phyloP scores from a whole-genome alignment of 2,797 vertebrate species.

The Helostoma temminkii region DNA sequence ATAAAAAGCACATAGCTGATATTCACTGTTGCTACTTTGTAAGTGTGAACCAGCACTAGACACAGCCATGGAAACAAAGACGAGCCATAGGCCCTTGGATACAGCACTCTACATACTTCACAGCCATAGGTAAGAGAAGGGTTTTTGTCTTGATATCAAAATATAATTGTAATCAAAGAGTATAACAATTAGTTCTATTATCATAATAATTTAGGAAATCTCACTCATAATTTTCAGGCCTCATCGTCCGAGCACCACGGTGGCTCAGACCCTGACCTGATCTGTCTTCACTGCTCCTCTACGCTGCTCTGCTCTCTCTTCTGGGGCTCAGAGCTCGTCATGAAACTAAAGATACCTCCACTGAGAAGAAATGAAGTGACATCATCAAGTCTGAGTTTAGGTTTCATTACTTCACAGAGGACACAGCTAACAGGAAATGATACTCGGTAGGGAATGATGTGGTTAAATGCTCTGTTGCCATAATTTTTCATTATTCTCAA shows the following conservation, averaged over 20 bases:
- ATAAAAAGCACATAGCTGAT: too few relatives aligned
- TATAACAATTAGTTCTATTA: constrained; percentile 11
- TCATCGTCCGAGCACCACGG: background rate
- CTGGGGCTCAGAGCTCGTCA: background rate
- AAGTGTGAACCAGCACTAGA: too few relatives aligned
- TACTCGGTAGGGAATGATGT: background rate
- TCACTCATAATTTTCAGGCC: constrained; percentile 2
- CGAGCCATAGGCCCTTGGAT: too few relatives aligned
- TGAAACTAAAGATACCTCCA: background rate
- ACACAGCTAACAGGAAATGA: background rate
- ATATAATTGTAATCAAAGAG: background rate
- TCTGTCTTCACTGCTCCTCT: background rate
- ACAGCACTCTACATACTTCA: too few relatives aligned
- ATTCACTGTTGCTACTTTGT: too few relatives aligned
- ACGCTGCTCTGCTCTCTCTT: constrained; percentile 4
- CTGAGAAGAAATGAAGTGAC: too few relatives aligned
- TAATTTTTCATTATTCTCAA: too few relatives aligned
- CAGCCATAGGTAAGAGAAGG: too few relatives aligned
- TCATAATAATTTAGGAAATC: constrained; percentile 13
- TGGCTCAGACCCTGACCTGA: constrained; percentile 1
- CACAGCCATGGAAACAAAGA: too few relatives aligned
- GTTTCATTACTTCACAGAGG: background rate
- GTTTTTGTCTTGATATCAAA: too few relatives aligned
- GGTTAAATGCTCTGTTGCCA: background rate
- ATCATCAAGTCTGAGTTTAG: too few relatives aligned